Base-by-base conservation (phyloP, 64 coral and sea anemone species). In the Stichodactyla helianthus region DNA sequence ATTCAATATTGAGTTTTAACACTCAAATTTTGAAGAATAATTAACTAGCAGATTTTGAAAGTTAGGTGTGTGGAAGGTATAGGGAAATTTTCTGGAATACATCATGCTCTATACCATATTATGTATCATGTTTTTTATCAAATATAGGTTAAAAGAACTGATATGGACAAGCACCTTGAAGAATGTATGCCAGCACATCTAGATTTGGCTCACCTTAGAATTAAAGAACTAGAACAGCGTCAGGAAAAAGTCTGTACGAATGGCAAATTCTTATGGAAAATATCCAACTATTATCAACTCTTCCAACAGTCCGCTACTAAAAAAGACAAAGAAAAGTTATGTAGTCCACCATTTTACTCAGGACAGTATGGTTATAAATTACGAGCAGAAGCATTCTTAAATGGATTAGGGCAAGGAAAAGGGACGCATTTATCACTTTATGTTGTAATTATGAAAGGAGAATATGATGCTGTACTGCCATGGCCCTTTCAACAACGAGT, bases 401-500 rank as follows among this genome's bases (percentile, higher is more conserved):
- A 99, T 79, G 97, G 97, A 55, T 80, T 99, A 19, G 97, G 97
- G 12, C 97, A 99, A 59, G 97, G 97, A 53, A 99, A 99, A 68
- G 97, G 97, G 12, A 95, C 97, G 6, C 97, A 99, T 77, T 86
- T 99, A 13, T 99, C 97, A 10, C 77, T 99, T n/a, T 99, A 99
- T 84, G 97, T 99, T 35, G 97, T 99, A 0, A 99, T 99, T 65
- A 90, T 99, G 93, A 99, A 95, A 79, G 97, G 97, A 26, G 97
- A 99, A 31, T 94, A 99, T 28, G 97, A 99, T 60, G 87, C 97
- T 7, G 93, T 99, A 68, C 79, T 99, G 12, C 97, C 93, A 6
- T 99, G 97, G 97, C 97, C 97, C 11, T 99, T 99, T 89, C 93
- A 99, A 54, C 97, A 99, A 51, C 44, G 93, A 88, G 97, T 99